These are phyloP conservation scores for Tinea pellionella DNA, from an alignment of 2,888 invertebrate genomes.

Conservation along the genomic window DNA sequence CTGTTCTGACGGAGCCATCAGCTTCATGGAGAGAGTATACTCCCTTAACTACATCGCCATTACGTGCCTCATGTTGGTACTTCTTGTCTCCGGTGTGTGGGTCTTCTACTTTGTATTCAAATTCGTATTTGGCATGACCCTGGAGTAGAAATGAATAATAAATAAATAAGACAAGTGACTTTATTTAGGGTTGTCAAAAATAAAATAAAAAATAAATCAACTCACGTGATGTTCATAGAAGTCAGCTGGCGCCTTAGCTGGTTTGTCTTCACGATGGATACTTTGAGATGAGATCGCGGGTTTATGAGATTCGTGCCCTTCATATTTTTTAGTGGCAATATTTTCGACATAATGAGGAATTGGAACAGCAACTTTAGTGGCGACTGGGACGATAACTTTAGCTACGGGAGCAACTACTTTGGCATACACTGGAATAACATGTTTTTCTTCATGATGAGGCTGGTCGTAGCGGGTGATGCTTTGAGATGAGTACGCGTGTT, in stretches of 20 bases:
- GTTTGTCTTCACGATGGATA: conserved; percentile 23
- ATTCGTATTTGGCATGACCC: conserved; percentile 45
- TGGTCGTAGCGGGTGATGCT: conserved; percentile 23
- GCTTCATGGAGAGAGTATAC: conserved; percentile 55
- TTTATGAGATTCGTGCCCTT: conserved; percentile 14
- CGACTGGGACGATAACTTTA: neutral
- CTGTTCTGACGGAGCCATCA: conserved; percentile 60
- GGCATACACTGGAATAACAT: neutral
- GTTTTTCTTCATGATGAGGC: neutral
- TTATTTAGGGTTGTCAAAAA: no score
- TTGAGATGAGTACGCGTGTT: conserved; percentile 30
- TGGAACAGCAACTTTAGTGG: neutral
- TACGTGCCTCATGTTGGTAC: conserved; percentile 48
- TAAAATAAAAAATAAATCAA: neutral
- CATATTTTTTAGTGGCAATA: neutral
- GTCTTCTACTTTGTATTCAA: conserved; percentile 47
- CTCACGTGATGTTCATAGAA: conserved; percentile 24
- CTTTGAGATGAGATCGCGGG: conserved; percentile 27
- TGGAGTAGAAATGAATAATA: no score
- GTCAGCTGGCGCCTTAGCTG: conserved; percentile 18
- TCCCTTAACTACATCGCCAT: conserved; percentile 51
- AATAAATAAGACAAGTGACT: no score
- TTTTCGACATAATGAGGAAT: conserved; percentile 6
- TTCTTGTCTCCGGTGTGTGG: conserved; percentile 63
- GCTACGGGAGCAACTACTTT: neutral